Conservation (phyloP, 2,888 invertebrate species). For the Sarcophaga rosellei region DNA sequence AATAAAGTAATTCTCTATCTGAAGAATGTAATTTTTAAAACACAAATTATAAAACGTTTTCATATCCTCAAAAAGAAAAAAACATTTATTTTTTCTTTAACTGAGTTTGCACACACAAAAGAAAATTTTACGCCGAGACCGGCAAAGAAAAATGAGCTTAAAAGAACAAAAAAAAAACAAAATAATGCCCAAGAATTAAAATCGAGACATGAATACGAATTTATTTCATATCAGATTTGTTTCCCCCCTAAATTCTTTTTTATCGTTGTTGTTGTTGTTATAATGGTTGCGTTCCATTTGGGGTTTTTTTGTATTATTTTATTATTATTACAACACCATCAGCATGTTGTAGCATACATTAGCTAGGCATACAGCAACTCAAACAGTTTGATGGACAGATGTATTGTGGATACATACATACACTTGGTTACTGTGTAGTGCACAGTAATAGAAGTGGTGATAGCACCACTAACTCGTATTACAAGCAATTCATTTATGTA, state of each 20-base stretch:
- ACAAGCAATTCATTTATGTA: conserved; percentile 44
- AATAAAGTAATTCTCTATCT: no score
- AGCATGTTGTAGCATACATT: conserved; percentile 35
- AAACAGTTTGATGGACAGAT: neutral
- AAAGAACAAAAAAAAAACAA: neutral
- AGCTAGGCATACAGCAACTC: neutral
- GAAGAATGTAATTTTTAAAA: no score
- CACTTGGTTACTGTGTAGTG: neutral
- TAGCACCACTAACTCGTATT: conserved; percentile 48
- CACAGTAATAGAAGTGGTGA: conserved; percentile 42
- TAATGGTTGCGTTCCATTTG: conserved; percentile 6
- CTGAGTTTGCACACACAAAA: neutral
- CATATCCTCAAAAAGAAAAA: neutral
- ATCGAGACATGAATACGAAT: conserved; percentile 62
- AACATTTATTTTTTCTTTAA: neutral
- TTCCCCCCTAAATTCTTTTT: neutral
- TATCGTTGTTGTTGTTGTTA: neutral
- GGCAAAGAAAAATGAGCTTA: conserved; percentile 36
- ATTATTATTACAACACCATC: conserved; percentile 56
- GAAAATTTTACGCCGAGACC: conserved; percentile 17
- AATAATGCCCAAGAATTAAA: conserved; percentile 50
- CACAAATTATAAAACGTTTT: no score
- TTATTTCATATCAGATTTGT: conserved; percentile 25
- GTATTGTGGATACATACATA: neutral
- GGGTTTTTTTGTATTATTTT: conserved; percentile 18